Conservation (phyloP, 2,113 vertebrate species). For the Caloenas nicobarica region DNA sequence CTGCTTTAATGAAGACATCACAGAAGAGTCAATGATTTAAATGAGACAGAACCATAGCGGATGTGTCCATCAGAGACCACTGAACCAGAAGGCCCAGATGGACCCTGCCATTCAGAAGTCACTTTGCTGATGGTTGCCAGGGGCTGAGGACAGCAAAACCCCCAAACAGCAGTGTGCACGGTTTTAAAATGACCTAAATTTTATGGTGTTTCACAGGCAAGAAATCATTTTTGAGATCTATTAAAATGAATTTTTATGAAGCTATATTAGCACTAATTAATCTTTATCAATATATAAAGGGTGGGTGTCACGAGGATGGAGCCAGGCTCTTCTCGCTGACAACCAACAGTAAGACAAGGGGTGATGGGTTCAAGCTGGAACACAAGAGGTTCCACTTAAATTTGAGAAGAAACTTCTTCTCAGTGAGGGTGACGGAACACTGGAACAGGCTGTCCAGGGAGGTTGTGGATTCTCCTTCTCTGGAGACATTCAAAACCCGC, state of each 20-base stretch:
- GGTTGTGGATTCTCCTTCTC: too few species aligned
- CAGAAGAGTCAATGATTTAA: not conserved
- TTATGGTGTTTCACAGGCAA: not conserved
- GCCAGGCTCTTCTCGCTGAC: too few species aligned
- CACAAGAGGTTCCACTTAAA: too few species aligned
- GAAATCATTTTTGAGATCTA: not conserved
- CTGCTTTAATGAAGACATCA: not conserved
- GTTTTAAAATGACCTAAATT: not conserved
- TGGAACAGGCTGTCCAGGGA: too few species aligned
- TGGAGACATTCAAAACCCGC: too few species aligned
- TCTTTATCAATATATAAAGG: too few species aligned
- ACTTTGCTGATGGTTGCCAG: not conserved
- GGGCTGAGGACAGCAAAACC: not conserved
- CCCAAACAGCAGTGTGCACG: rapidly evolving
- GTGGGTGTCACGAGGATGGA: too few species aligned
- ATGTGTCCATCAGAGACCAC: not conserved
- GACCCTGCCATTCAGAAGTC: not conserved
- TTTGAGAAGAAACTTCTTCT: too few species aligned
- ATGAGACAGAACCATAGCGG: not conserved
- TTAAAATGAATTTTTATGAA: not conserved
- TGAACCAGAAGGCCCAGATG: not conserved
- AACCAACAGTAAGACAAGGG: too few species aligned
- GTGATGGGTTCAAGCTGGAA: too few species aligned
- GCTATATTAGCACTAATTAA: not conserved
- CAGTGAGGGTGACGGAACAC: too few species aligned